These are phyloP conservation scores for Aradophagus sp. DNA, from an alignment of 1,140 invertebrate genomes.

Conservation along the genomic window DNA sequence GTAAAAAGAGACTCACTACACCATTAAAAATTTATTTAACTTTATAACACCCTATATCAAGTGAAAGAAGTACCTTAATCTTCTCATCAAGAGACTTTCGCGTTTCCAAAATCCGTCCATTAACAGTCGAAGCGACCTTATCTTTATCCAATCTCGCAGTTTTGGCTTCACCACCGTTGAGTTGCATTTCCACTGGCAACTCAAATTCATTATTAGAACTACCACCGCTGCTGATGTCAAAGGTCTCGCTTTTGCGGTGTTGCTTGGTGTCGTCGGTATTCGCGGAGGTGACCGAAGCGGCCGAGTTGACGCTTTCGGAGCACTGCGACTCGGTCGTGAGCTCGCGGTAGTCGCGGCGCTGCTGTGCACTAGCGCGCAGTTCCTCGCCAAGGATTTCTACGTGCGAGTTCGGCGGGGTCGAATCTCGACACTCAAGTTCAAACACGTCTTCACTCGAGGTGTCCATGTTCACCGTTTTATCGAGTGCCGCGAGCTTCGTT, in stretches of 20 bases:
- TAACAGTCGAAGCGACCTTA: slow-evolving; percentile 25
- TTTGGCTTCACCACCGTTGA: slow-evolving; percentile 57
- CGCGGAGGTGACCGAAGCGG: slow-evolving; percentile 66
- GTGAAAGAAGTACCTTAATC: too few species aligned
- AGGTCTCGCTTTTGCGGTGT: slow-evolving; percentile 70
- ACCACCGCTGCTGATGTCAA: slow-evolving; percentile 70
- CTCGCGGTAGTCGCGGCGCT: slow-evolving; percentile 61
- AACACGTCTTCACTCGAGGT: slow-evolving; percentile 63
- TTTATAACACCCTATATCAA: too few species aligned
- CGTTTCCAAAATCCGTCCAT: slow-evolving; percentile 64
- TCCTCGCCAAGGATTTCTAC: slow-evolving; percentile 66
- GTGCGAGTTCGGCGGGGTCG: slow-evolving; percentile 72
- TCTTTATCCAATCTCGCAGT: slow-evolving; percentile 35
- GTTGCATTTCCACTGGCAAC: slow-evolving; percentile 52
- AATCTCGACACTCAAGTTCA: slow-evolving; percentile 66
- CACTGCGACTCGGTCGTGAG: slow-evolving; percentile 45
- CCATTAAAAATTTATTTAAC: too few species aligned
- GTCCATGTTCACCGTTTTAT: slow-evolving; percentile 59
- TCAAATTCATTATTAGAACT: slow-evolving; percentile 68
- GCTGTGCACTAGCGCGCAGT: slow-evolving; percentile 46
- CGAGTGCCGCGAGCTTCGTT: slow-evolving; percentile 32
- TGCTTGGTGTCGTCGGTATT: slow-evolving; percentile 67
- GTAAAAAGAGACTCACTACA: too few species aligned
- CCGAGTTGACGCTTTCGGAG: slow-evolving; percentile 63
- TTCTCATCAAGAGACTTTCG: slow-evolving; percentile 69